A percentile compares a stretch with the other conserved stretches of the same genome.
Conservation (phyloP, 2,113 vertebrate genomes). For the Muntiacus muntjak region DNA sequence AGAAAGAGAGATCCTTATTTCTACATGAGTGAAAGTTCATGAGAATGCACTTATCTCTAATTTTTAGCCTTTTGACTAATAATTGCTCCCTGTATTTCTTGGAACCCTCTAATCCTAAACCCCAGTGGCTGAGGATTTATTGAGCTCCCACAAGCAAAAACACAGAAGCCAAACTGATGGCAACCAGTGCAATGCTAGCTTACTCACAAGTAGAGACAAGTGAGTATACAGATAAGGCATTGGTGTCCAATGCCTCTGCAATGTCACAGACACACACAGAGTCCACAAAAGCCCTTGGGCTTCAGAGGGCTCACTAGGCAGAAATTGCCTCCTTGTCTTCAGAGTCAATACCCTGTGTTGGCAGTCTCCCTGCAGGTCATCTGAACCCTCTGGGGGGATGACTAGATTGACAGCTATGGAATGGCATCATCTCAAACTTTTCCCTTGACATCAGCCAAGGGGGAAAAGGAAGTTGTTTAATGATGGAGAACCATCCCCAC, state of each 20-base stretch:
- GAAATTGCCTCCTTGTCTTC: neutral
- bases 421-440: neutral
- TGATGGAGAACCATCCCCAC: neutral
- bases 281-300: neutral
- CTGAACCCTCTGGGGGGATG: neutral
- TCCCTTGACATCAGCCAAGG: neutral
- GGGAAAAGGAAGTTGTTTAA: conserved; percentile 29
- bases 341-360: neutral
- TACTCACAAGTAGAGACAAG: neutral
- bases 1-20: neutral
- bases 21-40: neutral
- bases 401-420: neutral
- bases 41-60: neutral
- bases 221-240: neutral
- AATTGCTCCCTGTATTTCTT: neutral
- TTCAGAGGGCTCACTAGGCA: neutral
- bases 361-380: neutral
- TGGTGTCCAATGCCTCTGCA: neutral
- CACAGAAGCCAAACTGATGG: neutral
- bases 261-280: neutral
- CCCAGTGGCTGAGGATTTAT: neutral
- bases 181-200: neutral
- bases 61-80: neutral
- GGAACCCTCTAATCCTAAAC: neutral
- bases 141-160: neutral